These are phyloP conservation scores for Siderastrea siderea DNA, from an alignment of 92 coral and sea anemone genomes.

Conservation along the genomic window DNA sequence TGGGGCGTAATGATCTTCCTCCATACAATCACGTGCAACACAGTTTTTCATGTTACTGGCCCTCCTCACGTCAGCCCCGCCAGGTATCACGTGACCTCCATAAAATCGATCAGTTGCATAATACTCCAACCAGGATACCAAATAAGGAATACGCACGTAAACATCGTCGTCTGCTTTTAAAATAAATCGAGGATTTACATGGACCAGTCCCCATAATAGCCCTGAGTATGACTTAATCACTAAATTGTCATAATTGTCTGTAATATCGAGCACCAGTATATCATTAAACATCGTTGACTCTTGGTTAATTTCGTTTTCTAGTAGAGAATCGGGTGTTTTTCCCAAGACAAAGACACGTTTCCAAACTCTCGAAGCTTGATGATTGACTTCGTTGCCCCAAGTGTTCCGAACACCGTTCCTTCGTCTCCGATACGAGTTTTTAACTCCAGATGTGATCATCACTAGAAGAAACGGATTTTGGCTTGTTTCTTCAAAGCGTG, in stretches of 20 bases:
- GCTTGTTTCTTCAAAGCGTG: neutral
- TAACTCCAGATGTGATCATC: slow-evolving; percentile 6
- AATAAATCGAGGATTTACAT: slow-evolving; percentile 14
- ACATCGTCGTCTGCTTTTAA: slow-evolving; percentile 40
- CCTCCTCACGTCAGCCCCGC: neutral
- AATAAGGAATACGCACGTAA: slow-evolving; percentile 9
- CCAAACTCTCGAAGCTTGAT: slow-evolving; percentile 1
- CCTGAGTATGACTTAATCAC: slow-evolving; percentile 16
- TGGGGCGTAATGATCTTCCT: neutral
- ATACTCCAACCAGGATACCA: slow-evolving; percentile 16
- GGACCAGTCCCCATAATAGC: slow-evolving; percentile 6
- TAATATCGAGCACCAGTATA: slow-evolving; percentile 3
- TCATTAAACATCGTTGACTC: slow-evolving; percentile 14
- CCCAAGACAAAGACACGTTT: slow-evolving; percentile 23
- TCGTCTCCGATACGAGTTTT: neutral
- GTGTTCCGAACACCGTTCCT: slow-evolving; percentile 3
- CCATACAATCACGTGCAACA: slow-evolving; percentile 10
- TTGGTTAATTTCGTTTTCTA: neutral
- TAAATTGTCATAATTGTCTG: slow-evolving; percentile 28
- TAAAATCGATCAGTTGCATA: slow-evolving; percentile 20
- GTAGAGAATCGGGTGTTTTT: neutral
- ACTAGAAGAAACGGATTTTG: slow-evolving; percentile 3
- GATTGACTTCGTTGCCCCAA: slow-evolving; percentile 6
- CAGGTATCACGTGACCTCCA: slow-evolving; percentile 12
- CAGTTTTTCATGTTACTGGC: neutral